Evolutionary conservation across 2,888 invertebrate species (phyloP), one percentile per base, ranked within the genome.

Genomic region (Baccha elongata): DNA sequence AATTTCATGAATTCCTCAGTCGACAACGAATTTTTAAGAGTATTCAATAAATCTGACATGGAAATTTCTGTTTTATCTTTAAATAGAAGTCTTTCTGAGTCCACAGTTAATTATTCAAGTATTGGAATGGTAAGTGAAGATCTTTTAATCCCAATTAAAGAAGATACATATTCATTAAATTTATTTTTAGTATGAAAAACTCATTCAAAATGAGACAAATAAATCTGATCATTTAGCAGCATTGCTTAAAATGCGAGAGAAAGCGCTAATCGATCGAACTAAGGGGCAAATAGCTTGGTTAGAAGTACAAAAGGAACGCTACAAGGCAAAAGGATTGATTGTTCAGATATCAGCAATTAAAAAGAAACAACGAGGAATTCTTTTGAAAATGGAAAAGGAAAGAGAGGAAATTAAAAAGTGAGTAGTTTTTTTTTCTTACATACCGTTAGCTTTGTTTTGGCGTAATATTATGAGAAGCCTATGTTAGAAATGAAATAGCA

Each of bases 161-260:
- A 50, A 29, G 7, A 3, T 19, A 3, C 7, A 11, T 19, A n/a
- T 11, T 52, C 5, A 11, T 15, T 21, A 40, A 40, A n/a, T 60
- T 6, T 72, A 21, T 11, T 86, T 88, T 5, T 68, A 92, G 92
- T 91, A 93, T 88, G 93, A 93, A 78, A 93, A 93, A 87, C 90
- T 95, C 86, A 93, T 94, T 85, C 93, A 93, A 87, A 94, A 94
- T 86, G 95, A 95, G 89, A 93, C 94, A 85, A 90, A 92, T 13
- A 91, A 94, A 87, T 92, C 94, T 1, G 93, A 94, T 86, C 93
- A 95, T 88, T 91, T 95, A 86, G 92, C 93, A 81, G 92, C 93
- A 48, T 89, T 94, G 44, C 91, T 95, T 50, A 93, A 94, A 88
- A 92, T 94, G 65, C 91, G 94, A 6, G 94, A 95, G 87, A 93